Conservation (phyloP, 1,140 invertebrate genomes). For the Goniozus legneri region DNA sequence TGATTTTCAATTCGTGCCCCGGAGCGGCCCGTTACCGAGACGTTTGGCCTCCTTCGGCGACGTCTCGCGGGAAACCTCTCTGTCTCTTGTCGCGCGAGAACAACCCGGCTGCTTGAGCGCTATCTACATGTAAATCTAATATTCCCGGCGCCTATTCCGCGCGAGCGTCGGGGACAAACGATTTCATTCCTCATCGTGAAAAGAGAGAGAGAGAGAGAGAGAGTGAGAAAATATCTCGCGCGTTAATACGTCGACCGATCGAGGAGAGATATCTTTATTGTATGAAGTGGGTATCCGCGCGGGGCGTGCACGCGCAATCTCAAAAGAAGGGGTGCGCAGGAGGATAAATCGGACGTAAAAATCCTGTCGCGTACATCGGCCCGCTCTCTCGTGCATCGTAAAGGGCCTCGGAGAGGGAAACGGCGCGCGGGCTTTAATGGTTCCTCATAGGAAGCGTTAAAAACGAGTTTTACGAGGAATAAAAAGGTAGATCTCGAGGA, state of each 20-base stretch:
- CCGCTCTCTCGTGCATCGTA: constrained; percentile 13
- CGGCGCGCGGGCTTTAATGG: constrained; percentile 19
- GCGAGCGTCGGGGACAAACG: too few species aligned
- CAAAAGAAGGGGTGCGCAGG: constrained; percentile 8
- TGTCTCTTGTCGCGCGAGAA: too few species aligned
- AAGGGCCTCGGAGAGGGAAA: constrained; percentile 15
- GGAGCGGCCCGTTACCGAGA: constrained; percentile 17
- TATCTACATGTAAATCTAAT: constrained; percentile 41
- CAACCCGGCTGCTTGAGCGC: constrained; percentile 26
- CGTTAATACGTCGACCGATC: too few species aligned
- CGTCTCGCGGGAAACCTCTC: not conserved
- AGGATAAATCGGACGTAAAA: constrained; percentile 23
- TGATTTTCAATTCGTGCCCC: constrained; percentile 36
- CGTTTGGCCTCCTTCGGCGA: constrained; percentile 22
- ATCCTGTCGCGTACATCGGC: constrained; percentile 7
- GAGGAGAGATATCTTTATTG: too few species aligned
- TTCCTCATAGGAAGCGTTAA: constrained; percentile 13
- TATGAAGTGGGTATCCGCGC: too few species aligned
- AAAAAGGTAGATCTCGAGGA: too few species aligned
- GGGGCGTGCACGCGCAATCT: constrained; percentile 13
- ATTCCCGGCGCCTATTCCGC: too few species aligned
- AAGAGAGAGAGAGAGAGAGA: too few species aligned
- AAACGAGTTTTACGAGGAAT: constrained; percentile 19
- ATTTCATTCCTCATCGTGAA: too few species aligned
- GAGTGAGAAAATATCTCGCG: too few species aligned